A percentile compares a stretch with the other conserved stretches of the same genome.
Conservation (phyloP, 1,140 invertebrate species). For the Caenorhabditis remanei region DNA sequence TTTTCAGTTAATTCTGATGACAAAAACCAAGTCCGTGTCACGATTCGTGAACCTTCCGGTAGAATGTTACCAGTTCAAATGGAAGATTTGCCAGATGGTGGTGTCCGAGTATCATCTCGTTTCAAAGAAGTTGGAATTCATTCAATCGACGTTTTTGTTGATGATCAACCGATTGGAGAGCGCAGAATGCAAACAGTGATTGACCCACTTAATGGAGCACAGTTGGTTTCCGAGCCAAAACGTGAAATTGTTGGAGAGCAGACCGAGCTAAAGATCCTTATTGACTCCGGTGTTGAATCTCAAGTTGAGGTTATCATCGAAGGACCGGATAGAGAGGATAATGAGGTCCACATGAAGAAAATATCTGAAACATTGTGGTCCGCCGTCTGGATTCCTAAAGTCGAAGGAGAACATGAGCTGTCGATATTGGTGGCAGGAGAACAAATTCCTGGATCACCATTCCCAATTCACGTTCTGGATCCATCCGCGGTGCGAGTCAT, state of each 20-base stretch:
- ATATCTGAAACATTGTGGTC: conserved; percentile 62
- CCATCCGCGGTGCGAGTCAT: conserved; percentile 80
- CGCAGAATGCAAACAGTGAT: conserved; percentile 52
- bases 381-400: conserved; percentile 70
- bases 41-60: conserved; percentile 64
- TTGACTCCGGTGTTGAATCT: conserved; percentile 62
- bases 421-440: conserved; percentile 86
- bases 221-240: conserved; percentile 57
- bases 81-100: conserved; percentile 61
- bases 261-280: conserved; percentile 71
- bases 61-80: conserved; percentile 61
- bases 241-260: conserved; percentile 70
- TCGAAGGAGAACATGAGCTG: conserved; percentile 85
- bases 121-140: conserved; percentile 65
- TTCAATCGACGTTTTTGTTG: conserved; percentile 66
- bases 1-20: conserved; percentile 57
- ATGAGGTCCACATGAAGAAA: conserved; percentile 67
- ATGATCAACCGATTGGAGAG: conserved; percentile 62
- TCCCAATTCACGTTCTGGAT: conserved; percentile 87
- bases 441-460: conserved; percentile 89
- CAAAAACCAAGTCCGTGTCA: conserved; percentile 69
- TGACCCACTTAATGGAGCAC: conserved; percentile 60
- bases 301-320: conserved; percentile 71
- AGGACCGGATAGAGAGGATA: conserved; percentile 69
- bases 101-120: conserved; percentile 60